phyloP scores from a whole-genome alignment of 2,888 invertebrate genomes.

The Lucinisca nassula region DNA sequence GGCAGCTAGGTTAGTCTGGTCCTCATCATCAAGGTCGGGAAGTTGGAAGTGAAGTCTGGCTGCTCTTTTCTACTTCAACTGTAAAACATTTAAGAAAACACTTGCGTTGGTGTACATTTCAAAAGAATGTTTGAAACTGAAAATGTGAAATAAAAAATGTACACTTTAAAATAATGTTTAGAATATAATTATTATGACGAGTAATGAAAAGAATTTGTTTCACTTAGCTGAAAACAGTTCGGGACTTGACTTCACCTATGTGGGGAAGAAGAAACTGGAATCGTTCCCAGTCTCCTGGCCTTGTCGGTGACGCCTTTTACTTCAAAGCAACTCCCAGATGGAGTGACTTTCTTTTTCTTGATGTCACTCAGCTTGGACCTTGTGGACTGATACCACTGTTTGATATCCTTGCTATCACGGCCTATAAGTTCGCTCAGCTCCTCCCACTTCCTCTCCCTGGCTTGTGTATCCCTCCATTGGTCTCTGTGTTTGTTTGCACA shows the following conservation, averaged over 20 bases:
- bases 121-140: too few species aligned
- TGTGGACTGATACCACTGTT: not conserved
- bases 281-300: conserved; percentile 11
- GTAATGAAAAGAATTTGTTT: too few species aligned
- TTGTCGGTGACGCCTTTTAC: conserved; percentile 1
- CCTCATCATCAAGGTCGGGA: conserved; percentile 13
- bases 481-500: conserved; percentile 6
- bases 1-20: conserved; percentile 19
- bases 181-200: too few species aligned
- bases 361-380: conserved; percentile 9
- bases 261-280: too few species aligned
- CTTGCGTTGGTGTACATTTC: too few species aligned
- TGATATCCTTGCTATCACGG: not conserved
- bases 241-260: too few species aligned
- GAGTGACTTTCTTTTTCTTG: not conserved
- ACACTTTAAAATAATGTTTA: too few species aligned
- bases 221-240: too few species aligned
- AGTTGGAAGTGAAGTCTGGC: conserved; percentile 25
- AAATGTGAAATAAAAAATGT: too few species aligned
- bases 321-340: conserved; percentile 2
- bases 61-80: conserved; percentile 22
- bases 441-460: conserved; percentile 13
- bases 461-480: conserved; percentile 6
- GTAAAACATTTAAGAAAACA: conserved; percentile 23
- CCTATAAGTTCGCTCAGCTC: conserved; percentile 7